These are phyloP conservation scores for Styela clava DNA, from an alignment of 23 tunicate species.

Conservation along the genomic window DNA sequence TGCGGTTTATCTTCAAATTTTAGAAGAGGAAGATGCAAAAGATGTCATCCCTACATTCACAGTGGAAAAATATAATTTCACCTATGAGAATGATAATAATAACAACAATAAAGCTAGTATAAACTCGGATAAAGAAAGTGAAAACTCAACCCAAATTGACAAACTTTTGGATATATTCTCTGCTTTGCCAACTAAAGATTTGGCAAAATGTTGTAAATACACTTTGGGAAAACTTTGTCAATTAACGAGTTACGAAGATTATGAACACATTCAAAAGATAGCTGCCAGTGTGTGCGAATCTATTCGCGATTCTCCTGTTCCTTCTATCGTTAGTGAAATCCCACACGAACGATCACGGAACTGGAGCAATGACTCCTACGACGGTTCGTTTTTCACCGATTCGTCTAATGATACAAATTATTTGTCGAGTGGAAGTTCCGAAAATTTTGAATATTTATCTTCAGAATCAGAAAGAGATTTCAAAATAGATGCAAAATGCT, in stretches of 20 bases:
- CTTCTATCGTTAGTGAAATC: neutral
- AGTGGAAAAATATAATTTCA: neutral
- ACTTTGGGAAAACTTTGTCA: slow-evolving; percentile 55
- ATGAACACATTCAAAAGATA: slow-evolving; percentile 58
- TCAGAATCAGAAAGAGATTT: slow-evolving; percentile 8
- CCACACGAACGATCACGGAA: neutral
- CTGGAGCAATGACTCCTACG: neutral
- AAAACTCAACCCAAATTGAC: slow-evolving; percentile 3
- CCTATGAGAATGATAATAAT: neutral
- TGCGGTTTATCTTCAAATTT: slow-evolving; percentile 28
- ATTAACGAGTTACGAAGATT: slow-evolving; percentile 52
- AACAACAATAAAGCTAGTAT: neutral
- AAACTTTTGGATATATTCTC: slow-evolving; percentile 57
- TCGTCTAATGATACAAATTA: slow-evolving; percentile 16
- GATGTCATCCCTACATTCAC: slow-evolving; percentile 6
- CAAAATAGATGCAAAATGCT: neutral
- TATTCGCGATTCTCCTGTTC: neutral
- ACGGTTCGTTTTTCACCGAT: neutral
- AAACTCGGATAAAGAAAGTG: slow-evolving; percentile 9
- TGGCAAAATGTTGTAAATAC: slow-evolving; percentile 42
- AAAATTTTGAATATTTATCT: slow-evolving; percentile 33
- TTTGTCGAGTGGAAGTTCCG: slow-evolving; percentile 26
- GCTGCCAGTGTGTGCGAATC: slow-evolving; percentile 38
- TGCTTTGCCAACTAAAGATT: slow-evolving; percentile 29
- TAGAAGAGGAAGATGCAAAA: slow-evolving; percentile 32